Evolutionary conservation across 2,888 invertebrate genomes (phyloP).

Genomic region (Koerneria pararmatus): DNA sequence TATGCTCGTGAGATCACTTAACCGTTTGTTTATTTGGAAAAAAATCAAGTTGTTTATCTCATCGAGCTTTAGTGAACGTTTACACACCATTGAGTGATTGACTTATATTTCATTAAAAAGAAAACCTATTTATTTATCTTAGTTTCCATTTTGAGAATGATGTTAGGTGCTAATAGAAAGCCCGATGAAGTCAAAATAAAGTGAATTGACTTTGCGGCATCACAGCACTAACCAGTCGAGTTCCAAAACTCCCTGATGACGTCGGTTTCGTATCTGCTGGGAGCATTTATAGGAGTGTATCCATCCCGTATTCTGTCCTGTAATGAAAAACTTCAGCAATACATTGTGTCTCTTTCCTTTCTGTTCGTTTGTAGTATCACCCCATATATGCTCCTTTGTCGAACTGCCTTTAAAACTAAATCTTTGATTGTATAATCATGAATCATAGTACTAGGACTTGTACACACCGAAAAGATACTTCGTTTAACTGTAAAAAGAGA

Average conservation of each 20-base stretch:
- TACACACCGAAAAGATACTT: background rate
- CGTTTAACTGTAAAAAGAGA: background rate
- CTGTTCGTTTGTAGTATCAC: background rate
- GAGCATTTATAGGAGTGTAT: constrained; percentile 57
- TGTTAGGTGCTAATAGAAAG: no score
- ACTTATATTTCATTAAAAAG: no score
- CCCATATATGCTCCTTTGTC: background rate
- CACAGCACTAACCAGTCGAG: constrained; percentile 27
- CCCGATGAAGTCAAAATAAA: background rate
- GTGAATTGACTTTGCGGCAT: background rate
- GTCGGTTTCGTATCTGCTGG: constrained; percentile 53
- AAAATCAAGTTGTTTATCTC: no score
- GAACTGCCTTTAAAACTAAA: background rate
- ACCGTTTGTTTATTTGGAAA: no score
- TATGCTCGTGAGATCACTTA: no score
- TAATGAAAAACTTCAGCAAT: constrained; percentile 27
- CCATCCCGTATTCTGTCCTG: constrained; percentile 56
- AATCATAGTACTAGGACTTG: background rate
- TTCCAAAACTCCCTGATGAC: constrained; percentile 47
- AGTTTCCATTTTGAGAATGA: no score
- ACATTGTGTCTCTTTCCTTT: background rate
- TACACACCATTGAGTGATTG: no score
- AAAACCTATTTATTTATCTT: no score
- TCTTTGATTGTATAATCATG: background rate
- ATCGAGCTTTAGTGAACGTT: no score